These are phyloP conservation scores for Thymelicus lineola DNA, from an alignment of 2,888 invertebrate genomes.

Conservation along the genomic window DNA sequence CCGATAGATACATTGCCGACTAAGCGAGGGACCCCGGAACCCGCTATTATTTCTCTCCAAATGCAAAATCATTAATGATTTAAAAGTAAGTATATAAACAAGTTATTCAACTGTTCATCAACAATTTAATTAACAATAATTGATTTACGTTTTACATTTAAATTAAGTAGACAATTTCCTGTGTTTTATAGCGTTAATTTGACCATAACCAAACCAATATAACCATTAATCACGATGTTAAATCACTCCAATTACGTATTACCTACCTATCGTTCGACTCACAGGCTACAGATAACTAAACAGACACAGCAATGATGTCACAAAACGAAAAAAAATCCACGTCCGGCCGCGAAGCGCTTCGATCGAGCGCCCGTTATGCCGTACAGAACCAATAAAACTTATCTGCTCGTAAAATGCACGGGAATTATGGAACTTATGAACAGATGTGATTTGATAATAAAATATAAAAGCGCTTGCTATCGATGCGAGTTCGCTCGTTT, in stretches of 20 bases:
- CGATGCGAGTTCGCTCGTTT: neutral
- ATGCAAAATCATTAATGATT: too few species aligned
- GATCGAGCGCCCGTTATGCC: slow-evolving; percentile 45
- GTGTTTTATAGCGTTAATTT: neutral
- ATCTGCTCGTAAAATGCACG: neutral
- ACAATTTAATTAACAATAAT: too few species aligned
- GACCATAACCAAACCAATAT: neutral
- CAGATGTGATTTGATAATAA: slow-evolving; percentile 1
- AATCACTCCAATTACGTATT: slow-evolving; percentile 9
- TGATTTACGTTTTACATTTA: too few species aligned
- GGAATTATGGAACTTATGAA: neutral
- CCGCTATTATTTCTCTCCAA: too few species aligned
- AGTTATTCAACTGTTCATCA: too few species aligned
- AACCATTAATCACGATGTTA: slow-evolving; percentile 11
- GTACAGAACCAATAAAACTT: slow-evolving; percentile 42
- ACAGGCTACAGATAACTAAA: slow-evolving; percentile 50
- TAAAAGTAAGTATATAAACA: too few species aligned
- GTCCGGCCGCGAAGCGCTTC: slow-evolving; percentile 56
- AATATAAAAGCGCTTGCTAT: neutral
- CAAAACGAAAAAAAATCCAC: slow-evolving; percentile 57
- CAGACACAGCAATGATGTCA: slow-evolving; percentile 57
- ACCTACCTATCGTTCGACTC: slow-evolving; percentile 1
- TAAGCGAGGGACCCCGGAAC: too few species aligned
- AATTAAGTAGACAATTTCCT: too few species aligned
- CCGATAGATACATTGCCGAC: too few species aligned